Percentiles rank a stretch among this genome's conserved stretches.
Conservation (phyloP, 1,140 invertebrate species). For the Lasioglossum baleicum region DNA sequence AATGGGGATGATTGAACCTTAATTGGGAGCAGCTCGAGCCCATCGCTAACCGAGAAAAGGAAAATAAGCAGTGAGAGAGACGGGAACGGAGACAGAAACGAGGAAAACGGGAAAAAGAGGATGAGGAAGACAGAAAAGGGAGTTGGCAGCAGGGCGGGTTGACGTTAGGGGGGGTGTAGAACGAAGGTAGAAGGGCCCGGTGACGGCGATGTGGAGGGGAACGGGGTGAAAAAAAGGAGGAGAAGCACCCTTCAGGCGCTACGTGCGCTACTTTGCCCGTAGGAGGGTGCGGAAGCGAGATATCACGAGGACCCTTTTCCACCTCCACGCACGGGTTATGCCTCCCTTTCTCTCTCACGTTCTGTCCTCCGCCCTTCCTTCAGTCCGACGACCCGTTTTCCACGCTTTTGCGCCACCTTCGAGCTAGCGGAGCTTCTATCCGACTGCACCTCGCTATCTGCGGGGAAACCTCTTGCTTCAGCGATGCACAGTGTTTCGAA, state of each 20-base stretch:
- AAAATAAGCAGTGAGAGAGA: neutral
- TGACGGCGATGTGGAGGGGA: slow-evolving; percentile 12
- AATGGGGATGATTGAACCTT: no score
- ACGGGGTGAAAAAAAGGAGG: slow-evolving; percentile 44
- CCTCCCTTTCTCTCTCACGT: neutral
- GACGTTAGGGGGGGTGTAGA: neutral
- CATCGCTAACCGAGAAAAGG: neutral
- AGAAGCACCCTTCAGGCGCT: slow-evolving; percentile 65
- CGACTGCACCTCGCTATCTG: slow-evolving; percentile 17
- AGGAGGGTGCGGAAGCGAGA: slow-evolving; percentile 71
- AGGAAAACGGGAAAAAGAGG: neutral
- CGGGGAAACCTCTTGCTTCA: neutral
- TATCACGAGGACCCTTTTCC: slow-evolving; percentile 62
- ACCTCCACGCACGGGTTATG: slow-evolving; percentile 11
- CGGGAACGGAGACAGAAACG: neutral
- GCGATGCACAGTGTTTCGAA: neutral
- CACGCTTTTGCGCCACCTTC: slow-evolving; percentile 36
- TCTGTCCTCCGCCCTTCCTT: neutral
- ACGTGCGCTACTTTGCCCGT: slow-evolving; percentile 70
- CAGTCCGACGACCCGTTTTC: slow-evolving; percentile 39
- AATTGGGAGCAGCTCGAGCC: neutral
- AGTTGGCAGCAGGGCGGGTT: neutral
- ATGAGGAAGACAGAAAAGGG: neutral
- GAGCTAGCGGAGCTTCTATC: slow-evolving; percentile 3
- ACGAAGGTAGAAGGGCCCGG: neutral